A percentile compares a stretch with the other conserved stretches of the same genome.
Conservation (phyloP, 2,888 invertebrate genomes). For the Eristalis intricaria region DNA sequence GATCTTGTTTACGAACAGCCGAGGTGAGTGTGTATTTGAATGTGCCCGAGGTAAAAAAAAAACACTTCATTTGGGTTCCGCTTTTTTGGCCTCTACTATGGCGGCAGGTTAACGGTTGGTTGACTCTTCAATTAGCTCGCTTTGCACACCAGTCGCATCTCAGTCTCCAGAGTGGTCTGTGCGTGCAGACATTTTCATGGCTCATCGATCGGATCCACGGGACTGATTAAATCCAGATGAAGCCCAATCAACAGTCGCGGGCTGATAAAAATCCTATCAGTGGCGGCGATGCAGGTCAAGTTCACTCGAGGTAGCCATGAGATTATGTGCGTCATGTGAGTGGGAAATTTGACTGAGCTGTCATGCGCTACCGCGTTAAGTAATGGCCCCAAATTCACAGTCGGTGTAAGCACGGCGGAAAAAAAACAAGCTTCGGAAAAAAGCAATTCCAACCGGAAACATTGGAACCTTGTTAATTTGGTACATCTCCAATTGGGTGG, state of each 20-base stretch:
- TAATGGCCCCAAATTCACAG: constrained; percentile 29
- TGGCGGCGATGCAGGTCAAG: constrained; percentile 43
- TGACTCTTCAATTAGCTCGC: neutral
- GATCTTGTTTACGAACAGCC: neutral
- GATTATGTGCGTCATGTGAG: neutral
- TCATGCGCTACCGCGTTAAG: constrained; percentile 52
- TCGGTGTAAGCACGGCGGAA: neutral
- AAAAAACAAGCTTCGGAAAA: neutral
- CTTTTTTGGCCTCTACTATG: neutral
- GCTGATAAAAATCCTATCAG: neutral
- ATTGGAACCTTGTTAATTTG: constrained; percentile 36
- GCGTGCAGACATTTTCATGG: neutral
- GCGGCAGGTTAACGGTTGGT: neutral
- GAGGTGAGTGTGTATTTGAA: neutral
- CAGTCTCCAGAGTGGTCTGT: neutral
- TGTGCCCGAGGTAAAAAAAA: neutral
- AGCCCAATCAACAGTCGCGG: neutral
- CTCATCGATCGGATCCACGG: neutral
- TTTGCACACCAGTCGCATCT: neutral
- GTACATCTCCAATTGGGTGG: neutral
- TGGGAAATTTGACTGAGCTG: neutral
- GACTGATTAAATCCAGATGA: neutral
- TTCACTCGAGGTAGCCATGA: constrained; percentile 5
- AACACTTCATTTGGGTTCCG: neutral
- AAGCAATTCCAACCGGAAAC: neutral